phyloP scores from a whole-genome alignment of 2,888 invertebrate species.

The Globia sparganii region DNA sequence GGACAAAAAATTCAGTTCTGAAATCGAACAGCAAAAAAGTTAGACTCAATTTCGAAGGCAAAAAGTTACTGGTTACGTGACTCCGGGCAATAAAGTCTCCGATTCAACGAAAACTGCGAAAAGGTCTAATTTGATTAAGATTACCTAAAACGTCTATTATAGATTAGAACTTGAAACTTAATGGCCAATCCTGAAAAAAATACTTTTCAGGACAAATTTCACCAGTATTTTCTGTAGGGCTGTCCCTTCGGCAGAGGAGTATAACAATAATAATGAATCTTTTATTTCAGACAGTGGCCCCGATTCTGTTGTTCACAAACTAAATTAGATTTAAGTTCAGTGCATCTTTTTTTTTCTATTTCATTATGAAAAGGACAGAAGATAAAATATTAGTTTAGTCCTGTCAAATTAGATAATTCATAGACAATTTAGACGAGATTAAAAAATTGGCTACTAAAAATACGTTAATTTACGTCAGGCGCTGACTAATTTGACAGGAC shows the following conservation, averaged over 20 bases:
- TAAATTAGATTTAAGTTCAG: too few relatives aligned
- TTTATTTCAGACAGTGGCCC: too few relatives aligned
- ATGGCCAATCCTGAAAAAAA: constrained; percentile 9
- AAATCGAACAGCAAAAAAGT: constrained; percentile 33
- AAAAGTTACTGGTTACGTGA: constrained; percentile 46
- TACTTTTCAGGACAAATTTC: background rate
- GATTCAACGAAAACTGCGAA: background rate
- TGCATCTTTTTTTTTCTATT: too few relatives aligned
- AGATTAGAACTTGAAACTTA: constrained; percentile 1
- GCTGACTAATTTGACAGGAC: too few relatives aligned
- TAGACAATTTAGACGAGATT: too few relatives aligned
- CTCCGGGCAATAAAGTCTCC: background rate
- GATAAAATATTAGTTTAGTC: too few relatives aligned
- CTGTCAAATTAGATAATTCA: too few relatives aligned
- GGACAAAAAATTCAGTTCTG: background rate
- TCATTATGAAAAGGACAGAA: too few relatives aligned
- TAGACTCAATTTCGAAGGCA: constrained; percentile 10
- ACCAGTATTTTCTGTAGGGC: background rate
- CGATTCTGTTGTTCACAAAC: too few relatives aligned
- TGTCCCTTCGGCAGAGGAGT: background rate
- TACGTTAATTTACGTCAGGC: too few relatives aligned
- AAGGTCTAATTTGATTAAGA: constrained; percentile 29
- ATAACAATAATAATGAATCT: background rate
- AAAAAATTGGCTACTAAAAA: too few relatives aligned
- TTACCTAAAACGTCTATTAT: background rate